phyloP scores from a whole-genome alignment of 2,888 invertebrate species.

The Aphodius sticticus region DNA sequence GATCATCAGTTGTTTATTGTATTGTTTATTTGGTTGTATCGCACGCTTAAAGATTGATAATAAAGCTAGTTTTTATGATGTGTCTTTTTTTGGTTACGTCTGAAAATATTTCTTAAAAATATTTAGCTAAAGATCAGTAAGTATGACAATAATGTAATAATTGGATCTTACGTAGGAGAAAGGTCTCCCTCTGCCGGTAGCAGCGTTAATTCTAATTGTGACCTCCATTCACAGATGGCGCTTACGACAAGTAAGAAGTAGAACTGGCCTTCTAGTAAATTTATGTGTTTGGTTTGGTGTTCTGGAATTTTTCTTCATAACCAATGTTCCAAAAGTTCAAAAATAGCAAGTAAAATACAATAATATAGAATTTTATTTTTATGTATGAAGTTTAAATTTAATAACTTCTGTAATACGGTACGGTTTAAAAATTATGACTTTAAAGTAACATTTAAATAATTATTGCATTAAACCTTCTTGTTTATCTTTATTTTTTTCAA shows the following conservation, averaged over 20 bases:
- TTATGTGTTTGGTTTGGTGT: neutral
- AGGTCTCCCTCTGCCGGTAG: neutral
- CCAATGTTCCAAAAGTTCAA: too few species aligned
- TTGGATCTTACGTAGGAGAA: neutral
- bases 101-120: neutral
- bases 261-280: neutral
- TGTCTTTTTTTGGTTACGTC: neutral
- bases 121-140: neutral
- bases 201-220: neutral
- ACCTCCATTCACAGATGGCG: neutral
- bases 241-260: neutral
- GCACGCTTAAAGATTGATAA: neutral
- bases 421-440: too few species aligned
- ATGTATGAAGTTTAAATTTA: too few species aligned
- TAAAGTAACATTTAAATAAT: too few species aligned
- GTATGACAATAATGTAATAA: neutral
- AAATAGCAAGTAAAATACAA: too few species aligned
- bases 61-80: neutral
- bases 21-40: neutral
- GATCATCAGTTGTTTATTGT: neutral
- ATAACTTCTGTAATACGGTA: too few species aligned
- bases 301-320: too few species aligned
- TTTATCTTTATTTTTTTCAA: too few species aligned
- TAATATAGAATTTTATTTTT: too few species aligned
- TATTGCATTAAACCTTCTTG: too few species aligned